phyloP scores from a whole-genome alignment of 1,140 invertebrate genomes.

The Drosophila seguyi region DNA sequence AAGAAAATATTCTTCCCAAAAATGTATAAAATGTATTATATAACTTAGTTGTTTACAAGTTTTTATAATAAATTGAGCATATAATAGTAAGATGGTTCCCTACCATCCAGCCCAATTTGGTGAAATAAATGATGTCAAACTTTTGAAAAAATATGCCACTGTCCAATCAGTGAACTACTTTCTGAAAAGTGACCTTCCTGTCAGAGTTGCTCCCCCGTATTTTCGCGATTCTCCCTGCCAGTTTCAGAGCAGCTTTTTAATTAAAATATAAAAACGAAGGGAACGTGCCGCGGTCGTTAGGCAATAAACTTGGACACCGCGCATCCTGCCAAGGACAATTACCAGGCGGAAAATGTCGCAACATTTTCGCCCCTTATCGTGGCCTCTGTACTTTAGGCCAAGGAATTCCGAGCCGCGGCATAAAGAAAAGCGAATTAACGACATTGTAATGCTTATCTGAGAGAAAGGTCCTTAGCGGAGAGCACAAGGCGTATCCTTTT shows the following conservation, averaged over 20 bases:
- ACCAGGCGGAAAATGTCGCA: constrained; percentile 83
- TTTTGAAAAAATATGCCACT: constrained; percentile 11
- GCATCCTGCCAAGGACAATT: constrained; percentile 79
- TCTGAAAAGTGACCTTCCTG: constrained; percentile 11
- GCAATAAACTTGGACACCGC: constrained; percentile 81
- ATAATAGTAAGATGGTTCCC: background rate
- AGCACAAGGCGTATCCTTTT: constrained; percentile 35
- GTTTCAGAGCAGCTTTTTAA: constrained; percentile 61
- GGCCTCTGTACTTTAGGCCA: constrained; percentile 54
- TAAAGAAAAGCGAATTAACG: constrained; percentile 59
- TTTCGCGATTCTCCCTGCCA: background rate
- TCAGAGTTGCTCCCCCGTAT: background rate
- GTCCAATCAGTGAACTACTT: constrained; percentile 49
- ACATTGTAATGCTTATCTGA: constrained; percentile 64
- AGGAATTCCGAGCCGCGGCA: constrained; percentile 48
- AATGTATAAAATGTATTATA: background rate
- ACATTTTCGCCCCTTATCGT: constrained; percentile 74
- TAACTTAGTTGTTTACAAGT: too few species aligned
- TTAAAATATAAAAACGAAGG: constrained; percentile 81
- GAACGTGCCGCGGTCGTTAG: constrained; percentile 83
- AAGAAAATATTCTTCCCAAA: background rate
- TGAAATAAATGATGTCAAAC: background rate
- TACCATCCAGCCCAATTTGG: background rate
- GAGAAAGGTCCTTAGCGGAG: constrained; percentile 39
- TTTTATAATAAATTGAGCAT: background rate